phyloP scores from a whole-genome alignment of 2,797 vertebrate species.

The Spizella passerina region DNA sequence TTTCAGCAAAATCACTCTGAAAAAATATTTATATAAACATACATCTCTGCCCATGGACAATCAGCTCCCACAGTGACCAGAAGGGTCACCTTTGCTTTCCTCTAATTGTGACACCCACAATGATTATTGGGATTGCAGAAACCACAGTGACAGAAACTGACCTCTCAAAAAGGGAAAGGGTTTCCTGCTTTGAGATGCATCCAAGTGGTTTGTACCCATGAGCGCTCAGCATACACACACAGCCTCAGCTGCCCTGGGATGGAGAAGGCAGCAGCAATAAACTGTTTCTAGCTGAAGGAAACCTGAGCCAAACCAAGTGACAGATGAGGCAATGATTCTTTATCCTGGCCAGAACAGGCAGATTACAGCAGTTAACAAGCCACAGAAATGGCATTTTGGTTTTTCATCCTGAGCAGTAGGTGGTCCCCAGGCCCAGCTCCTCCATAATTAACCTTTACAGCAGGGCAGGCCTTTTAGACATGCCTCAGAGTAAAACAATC shows the following conservation, averaged over 20 bases:
- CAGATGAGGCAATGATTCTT: background rate
- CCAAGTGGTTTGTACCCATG: fast-evolving
- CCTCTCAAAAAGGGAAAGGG: background rate
- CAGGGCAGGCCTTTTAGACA: background rate
- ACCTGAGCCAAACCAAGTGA: background rate
- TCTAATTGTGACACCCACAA: background rate
- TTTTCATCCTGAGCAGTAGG: background rate
- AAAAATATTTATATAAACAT: background rate
- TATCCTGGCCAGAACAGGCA: background rate
- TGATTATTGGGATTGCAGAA: background rate
- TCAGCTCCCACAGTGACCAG: background rate
- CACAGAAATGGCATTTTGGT: background rate
- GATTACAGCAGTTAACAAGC: background rate
- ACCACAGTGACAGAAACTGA: background rate
- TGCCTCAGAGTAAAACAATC: background rate
- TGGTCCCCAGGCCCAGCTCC: background rate
- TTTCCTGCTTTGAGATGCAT: background rate
- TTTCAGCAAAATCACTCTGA: background rate
- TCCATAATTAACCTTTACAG: background rate
- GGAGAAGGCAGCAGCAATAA: background rate
- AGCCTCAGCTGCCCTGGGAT: background rate
- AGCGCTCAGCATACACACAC: background rate
- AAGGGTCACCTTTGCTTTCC: background rate
- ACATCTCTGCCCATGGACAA: background rate
- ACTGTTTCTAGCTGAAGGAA: background rate